Evolutionary conservation across 2,797 vertebrate species (phyloP), one percentile per base, ranked within the genome.

Genomic region (Oophaga sylvatica): DNA sequence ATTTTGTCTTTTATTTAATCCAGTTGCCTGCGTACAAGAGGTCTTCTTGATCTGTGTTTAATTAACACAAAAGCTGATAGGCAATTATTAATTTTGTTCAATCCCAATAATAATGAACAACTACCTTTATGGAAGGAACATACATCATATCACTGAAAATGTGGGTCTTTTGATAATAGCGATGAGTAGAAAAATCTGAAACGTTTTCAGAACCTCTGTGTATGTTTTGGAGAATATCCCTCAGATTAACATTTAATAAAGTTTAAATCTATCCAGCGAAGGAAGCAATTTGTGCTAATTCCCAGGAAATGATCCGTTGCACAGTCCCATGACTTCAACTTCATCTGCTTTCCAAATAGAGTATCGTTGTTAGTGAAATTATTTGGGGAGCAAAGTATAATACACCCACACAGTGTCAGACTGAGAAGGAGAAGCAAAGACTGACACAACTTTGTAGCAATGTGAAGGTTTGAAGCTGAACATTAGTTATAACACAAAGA

Each of bases 371-470:
- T 81, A 10, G 45, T 48, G 63, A 48, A 67, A 81, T 67, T 41
- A 81, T 81, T 81, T 81, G 35, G 60, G 80, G 80, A 81, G 80
- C 22, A 67, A 65, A 48, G 35, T 45, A 48, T 45, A 67, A 65
- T 67, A 65, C 80, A 65, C 80, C 80, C 80, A 81, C 80, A 81
- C 62, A 67, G 62, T 81, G 80, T 60, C 80, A 81, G 79, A 22
- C 78, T 63, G 78, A 45, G 60, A 26, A 1, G 35, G 80, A 81
- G 63, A 81, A 62, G 59, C 78, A 62, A 65, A 19, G 62, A 67
- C 60, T 81, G 35, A 67, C 80, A 81, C 80, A 67, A 63, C 65
- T 81, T 63, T 81, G 79, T 81, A 81, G 60, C 79, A 81, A 81
- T 81, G 79, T 63, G 79, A 10, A 17, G 22, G 57, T 62, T 31